These are phyloP conservation scores for Neodontobutis hainanensis DNA, from an alignment of 2,113 vertebrate species.

Conservation along the genomic window DNA sequence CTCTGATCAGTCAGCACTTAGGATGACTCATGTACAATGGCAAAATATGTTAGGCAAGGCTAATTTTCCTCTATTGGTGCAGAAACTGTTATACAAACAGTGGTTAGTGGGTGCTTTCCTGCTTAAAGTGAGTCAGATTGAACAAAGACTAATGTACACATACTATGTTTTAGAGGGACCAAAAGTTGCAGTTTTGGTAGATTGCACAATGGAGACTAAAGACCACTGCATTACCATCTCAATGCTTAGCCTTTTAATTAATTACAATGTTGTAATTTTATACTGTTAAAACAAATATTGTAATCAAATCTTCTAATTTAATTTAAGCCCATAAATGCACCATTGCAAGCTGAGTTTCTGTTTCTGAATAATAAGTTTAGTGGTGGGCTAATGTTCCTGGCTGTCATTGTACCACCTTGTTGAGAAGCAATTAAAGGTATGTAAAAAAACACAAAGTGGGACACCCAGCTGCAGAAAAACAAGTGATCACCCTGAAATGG, in stretches of 20 bases:
- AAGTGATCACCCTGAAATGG: constrained; percentile 48
- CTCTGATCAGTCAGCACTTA: constrained; percentile 29
- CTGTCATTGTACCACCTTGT: constrained; percentile 57
- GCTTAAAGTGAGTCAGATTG: constrained; percentile 59
- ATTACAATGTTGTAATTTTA: background rate
- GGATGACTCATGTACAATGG: constrained; percentile 49
- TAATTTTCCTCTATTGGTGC: constrained; percentile 55
- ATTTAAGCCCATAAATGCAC: background rate
- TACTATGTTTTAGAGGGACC: constrained; percentile 44
- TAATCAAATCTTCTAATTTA: background rate
- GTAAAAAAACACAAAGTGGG: constrained; percentile 49
- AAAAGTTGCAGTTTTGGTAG: background rate
- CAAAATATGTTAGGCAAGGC: constrained; percentile 50
- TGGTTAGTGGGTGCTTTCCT: constrained; percentile 53
- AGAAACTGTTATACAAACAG: constrained; percentile 69
- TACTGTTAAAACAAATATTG: background rate
- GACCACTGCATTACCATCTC: background rate
- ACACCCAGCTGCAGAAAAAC: constrained; percentile 48
- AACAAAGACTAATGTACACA: constrained; percentile 70
- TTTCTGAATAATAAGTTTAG: constrained; percentile 24
- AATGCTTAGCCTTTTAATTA: background rate
- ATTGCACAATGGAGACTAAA: background rate
- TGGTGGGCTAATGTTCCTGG: constrained; percentile 30
- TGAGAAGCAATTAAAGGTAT: constrained; percentile 61
- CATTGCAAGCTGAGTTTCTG: background rate